Conservation (phyloP, 2,113 vertebrate species). For the Pygoscelis antarcticus region DNA sequence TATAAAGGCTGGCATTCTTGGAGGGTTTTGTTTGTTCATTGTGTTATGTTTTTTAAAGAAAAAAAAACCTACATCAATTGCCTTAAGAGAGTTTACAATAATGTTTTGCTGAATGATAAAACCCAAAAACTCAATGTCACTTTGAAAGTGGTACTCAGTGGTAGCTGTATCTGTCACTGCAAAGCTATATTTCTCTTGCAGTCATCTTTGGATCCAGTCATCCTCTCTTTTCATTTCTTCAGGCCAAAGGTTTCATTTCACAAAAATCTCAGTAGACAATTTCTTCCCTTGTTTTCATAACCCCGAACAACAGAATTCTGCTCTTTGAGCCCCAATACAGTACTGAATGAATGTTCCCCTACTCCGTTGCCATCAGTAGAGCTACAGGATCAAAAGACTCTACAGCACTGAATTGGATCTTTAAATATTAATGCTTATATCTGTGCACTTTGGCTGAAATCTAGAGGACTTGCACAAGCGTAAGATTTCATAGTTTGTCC, state of each 20-base stretch:
- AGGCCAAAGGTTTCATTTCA: background rate
- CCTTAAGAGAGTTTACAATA: background rate
- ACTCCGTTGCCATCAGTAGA: background rate
- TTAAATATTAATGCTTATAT: background rate
- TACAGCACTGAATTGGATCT: background rate
- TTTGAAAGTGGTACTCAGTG: background rate
- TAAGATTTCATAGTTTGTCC: background rate
- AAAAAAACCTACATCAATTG: background rate
- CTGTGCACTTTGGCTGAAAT: background rate
- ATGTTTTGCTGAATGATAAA: background rate
- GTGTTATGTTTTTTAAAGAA: background rate
- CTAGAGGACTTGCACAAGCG: background rate
- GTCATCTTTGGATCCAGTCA: background rate
- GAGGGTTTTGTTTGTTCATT: background rate
- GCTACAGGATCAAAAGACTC: background rate
- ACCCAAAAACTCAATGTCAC: background rate
- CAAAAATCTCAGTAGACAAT: background rate
- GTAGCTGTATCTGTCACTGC: background rate
- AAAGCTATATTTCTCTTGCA: background rate
- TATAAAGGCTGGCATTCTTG: background rate
- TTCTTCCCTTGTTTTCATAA: background rate
- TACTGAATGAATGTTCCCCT: background rate
- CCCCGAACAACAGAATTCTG: background rate
- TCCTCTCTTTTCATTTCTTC: background rate
- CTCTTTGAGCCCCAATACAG: background rate